Base-by-base conservation (phyloP, 2,797 vertebrate species). In the Intellagama lesueurii region DNA sequence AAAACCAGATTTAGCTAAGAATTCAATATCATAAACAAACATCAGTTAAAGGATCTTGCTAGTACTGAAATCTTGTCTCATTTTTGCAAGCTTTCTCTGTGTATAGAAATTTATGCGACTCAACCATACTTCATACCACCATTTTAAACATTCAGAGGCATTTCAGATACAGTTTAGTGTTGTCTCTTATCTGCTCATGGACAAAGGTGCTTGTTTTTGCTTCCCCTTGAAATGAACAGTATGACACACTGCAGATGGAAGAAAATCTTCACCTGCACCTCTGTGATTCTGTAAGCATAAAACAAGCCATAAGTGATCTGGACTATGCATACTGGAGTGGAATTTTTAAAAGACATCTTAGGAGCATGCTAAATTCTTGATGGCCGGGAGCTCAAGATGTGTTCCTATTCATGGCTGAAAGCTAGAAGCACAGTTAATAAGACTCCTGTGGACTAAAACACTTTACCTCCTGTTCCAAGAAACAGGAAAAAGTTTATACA, bases 241-340 rank as follows among this genome's bases (percentile, higher is more conserved):
- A 49, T 81, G 22, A 81, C 3, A 26, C 17, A 64, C 52, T 9
- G 22, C 17, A 35, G 22, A 81, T 26, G 17, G 60, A 81, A 17
- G 12, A 1, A 28, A 81, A 22, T 7, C 80, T 40, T 66, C 24
- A 40, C 56, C 9, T 66, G 22, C 69, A 16, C 89, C 7, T 52
- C 87, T 89, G 35, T 80, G 12, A 84, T 28, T 40, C 68, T 40
- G 68, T 90, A 93, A n/a, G 52, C 19, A 86, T 40, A 30, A 90
- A 92, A 90, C 35, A 91, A 88, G 66, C 68, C 90, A 22, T 47
- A 87, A 78, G 56, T 26, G 35, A 89, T 87, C 24, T 64, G 60
- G 52, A 16, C 1, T 30, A 11, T 40, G 60, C 40, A 5, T 1
- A 3, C 60, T 56, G 83, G 76, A 91, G 85, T 69, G 90, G 44